A percentile compares a stretch with the other conserved stretches of the same genome.
Conservation (phyloP, 2,888 invertebrate species). For the Perdita meconis region DNA sequence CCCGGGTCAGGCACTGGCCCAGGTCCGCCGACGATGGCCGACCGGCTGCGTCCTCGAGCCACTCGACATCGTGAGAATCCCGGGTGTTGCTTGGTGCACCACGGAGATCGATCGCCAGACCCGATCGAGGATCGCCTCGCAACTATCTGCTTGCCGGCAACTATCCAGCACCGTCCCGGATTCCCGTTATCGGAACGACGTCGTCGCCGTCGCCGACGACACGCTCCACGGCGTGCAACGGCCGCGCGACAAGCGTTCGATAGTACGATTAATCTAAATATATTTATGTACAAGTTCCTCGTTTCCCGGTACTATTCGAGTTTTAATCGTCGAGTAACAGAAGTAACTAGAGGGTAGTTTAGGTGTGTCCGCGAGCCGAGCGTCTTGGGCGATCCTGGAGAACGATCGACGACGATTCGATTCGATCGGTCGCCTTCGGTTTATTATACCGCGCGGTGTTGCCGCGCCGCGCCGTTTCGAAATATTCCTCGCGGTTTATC, state of each 20-base stretch:
- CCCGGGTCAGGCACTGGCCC: slow-evolving; percentile 21
- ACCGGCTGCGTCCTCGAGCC: slow-evolving; percentile 21
- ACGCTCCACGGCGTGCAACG: slow-evolving; percentile 39
- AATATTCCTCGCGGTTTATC: too few species aligned
- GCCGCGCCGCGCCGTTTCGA: too few species aligned
- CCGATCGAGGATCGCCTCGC: slow-evolving; percentile 43
- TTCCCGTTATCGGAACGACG: slow-evolving; percentile 60
- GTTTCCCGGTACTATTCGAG: slow-evolving; percentile 76
- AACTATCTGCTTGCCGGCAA: slow-evolving; percentile 46
- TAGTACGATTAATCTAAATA: slow-evolving; percentile 77
- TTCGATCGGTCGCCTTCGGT: too few species aligned
- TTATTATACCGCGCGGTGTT: neutral
- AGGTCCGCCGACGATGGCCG: slow-evolving; percentile 42
- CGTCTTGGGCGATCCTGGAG: slow-evolving; percentile 6
- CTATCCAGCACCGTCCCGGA: slow-evolving; percentile 76
- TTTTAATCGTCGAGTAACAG: slow-evolving; percentile 70
- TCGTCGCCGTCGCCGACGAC: slow-evolving; percentile 41
- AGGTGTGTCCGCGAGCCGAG: slow-evolving; percentile 58
- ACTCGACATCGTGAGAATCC: slow-evolving; percentile 13
- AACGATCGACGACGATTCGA: neutral
- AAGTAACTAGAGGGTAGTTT: slow-evolving; percentile 68
- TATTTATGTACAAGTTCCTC: slow-evolving; percentile 83
- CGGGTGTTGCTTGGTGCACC: slow-evolving; percentile 27
- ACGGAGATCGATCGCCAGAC: slow-evolving; percentile 21
- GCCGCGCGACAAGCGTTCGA: slow-evolving; percentile 69